These are phyloP conservation scores for Mesoligia furuncula DNA, from an alignment of 2,888 invertebrate species.

Conservation along the genomic window DNA sequence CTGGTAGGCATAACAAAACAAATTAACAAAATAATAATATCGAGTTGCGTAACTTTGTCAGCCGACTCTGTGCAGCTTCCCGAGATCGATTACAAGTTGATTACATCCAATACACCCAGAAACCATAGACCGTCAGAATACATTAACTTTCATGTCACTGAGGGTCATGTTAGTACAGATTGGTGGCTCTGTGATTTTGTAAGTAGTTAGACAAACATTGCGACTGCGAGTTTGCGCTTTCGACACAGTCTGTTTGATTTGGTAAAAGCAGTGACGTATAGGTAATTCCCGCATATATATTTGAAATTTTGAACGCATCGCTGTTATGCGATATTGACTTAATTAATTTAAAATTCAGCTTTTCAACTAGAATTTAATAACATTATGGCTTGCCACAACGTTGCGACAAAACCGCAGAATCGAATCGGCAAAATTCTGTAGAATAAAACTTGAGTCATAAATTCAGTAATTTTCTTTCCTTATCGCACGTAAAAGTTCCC, in stretches of 20 bases:
- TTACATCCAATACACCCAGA: conserved; percentile 59
- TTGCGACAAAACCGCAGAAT: conserved; percentile 58
- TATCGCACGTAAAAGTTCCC: conserved; percentile 52
- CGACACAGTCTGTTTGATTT: conserved; percentile 70
- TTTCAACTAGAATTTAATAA: conserved; percentile 40
- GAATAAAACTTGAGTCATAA: conserved; percentile 62
- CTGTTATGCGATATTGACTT: conserved; percentile 44
- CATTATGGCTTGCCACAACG: conserved; percentile 16
- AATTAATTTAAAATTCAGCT: conserved; percentile 45
- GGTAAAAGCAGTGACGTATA: conserved; percentile 69
- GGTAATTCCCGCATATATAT: conserved; percentile 57
- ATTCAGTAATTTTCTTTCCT: conserved; percentile 49
- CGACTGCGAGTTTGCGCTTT: conserved; percentile 69
- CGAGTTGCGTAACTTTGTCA: conserved; percentile 65
- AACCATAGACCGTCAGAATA: conserved; percentile 54
- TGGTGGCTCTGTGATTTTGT: conserved; percentile 65
- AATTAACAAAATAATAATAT: conserved; percentile 56
- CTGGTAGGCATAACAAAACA: conserved; percentile 17
- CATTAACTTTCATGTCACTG: conserved; percentile 68
- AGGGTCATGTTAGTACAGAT: conserved; percentile 65
- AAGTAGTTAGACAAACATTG: conserved; percentile 70
- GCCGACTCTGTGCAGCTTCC: conserved; percentile 49
- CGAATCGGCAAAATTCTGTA: conserved; percentile 52
- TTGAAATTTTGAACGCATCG: conserved; percentile 30
- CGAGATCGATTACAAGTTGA: conserved; percentile 63